Conservation (phyloP, 2,888 invertebrate genomes). For the Homarus gammarus region DNA sequence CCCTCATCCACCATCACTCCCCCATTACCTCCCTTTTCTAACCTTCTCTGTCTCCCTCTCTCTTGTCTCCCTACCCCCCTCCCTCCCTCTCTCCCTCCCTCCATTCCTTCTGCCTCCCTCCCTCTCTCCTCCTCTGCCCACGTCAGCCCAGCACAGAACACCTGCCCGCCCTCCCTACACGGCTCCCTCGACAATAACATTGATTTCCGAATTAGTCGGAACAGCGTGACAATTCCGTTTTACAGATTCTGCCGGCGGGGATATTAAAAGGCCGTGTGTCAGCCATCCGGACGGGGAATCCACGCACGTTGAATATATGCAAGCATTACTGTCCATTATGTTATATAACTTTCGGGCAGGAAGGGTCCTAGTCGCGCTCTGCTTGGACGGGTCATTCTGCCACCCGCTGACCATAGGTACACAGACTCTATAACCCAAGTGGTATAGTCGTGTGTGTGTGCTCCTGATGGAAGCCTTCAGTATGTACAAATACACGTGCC, state of each 20-base stretch:
- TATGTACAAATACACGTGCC: conserved; percentile 13
- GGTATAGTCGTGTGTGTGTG: background rate
- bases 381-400: background rate
- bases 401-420: background rate
- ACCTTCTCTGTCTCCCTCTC: too few species aligned
- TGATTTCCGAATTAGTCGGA: conserved; percentile 7
- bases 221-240: conserved; percentile 34
- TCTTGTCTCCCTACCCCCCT: background rate
- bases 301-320: conserved; percentile 53
- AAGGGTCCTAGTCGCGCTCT: background rate
- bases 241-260: conserved; percentile 34
- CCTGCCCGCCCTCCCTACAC: background rate
- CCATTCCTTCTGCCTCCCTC: background rate
- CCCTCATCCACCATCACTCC: background rate
- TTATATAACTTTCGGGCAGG: background rate
- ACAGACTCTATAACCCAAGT: background rate
- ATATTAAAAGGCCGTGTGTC: conserved; percentile 49
- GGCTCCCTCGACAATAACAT: background rate
- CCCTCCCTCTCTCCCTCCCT: background rate
- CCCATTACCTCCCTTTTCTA: background rate
- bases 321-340: conserved; percentile 59
- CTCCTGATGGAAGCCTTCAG: background rate
- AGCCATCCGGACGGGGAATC: conserved; percentile 35
- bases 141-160: background rate
- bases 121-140: background rate